Percentiles rank a stretch among this genome's conserved stretches.
Evolutionary conservation across 1,140 invertebrate genomes (phyloP).

Genomic region (Drosophila littoralis): DNA sequence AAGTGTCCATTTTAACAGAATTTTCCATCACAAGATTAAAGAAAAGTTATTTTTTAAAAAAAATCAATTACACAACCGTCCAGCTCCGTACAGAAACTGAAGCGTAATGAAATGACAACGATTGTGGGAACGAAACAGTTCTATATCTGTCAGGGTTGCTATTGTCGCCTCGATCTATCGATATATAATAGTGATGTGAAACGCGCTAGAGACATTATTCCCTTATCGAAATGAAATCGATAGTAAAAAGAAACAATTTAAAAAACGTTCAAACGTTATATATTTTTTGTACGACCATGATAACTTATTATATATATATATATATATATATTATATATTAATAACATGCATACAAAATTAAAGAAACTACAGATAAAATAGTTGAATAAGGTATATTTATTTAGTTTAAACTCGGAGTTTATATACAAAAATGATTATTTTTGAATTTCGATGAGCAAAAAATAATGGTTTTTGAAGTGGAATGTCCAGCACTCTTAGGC

Average conservation of each 20-base stretch:
- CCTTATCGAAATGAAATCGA: neutral
- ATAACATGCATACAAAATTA: neutral
- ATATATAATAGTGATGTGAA: neutral
- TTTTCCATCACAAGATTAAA: constrained; percentile 51
- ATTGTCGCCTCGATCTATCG: neutral
- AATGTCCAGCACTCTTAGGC: constrained; percentile 49
- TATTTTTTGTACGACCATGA: too few species aligned
- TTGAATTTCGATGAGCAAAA: constrained; percentile 37
- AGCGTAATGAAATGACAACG: constrained; percentile 23
- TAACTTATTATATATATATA: too few species aligned
- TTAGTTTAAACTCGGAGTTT: constrained; percentile 42
- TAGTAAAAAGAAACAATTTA: neutral
- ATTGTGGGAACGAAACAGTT: constrained; percentile 28
- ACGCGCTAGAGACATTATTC: neutral
- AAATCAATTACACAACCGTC: constrained; percentile 44
- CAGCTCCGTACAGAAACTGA: constrained; percentile 18
- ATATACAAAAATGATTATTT: constrained; percentile 52
- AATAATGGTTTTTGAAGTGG: constrained; percentile 20
- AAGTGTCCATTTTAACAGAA: constrained; percentile 51
- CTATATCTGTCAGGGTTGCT: constrained; percentile 17
- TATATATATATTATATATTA: too few species aligned
- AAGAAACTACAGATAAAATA: neutral
- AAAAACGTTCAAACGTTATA: neutral
- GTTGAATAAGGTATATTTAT: neutral
- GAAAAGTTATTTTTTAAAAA: neutral